These are phyloP conservation scores for Lanistes nyassanus DNA, from an alignment of 1,140 invertebrate genomes.

Conservation along the genomic window DNA sequence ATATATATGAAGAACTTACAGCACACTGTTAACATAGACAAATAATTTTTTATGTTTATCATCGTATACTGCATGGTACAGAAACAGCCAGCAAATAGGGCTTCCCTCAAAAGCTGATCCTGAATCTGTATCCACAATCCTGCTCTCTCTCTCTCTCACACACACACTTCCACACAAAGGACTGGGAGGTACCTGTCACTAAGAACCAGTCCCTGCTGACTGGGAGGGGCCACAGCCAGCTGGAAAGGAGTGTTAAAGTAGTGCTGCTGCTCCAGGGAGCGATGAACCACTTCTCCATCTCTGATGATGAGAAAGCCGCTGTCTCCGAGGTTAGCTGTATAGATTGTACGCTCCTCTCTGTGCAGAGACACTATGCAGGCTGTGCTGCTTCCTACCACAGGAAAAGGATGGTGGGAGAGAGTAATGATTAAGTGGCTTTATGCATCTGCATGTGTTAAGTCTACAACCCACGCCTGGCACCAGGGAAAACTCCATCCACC, in stretches of 20 bases:
- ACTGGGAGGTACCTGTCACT: constrained; percentile 80
- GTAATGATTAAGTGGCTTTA: no score
- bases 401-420: constrained; percentile 20
- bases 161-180: background rate
- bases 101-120: no score
- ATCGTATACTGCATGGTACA: no score
- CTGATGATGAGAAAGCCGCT: constrained; percentile 95
- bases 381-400: constrained; percentile 87
- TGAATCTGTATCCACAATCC: background rate
- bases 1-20: no score
- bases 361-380: constrained; percentile 95
- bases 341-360: constrained; percentile 86
- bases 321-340: constrained; percentile 98
- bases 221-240: constrained; percentile 90
- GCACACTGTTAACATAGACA: no score
- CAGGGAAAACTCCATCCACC: no score
- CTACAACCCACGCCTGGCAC: no score
- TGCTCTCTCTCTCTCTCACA: background rate
- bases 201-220: constrained; percentile 83
- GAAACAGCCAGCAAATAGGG: no score
- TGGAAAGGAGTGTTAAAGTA: constrained; percentile 99
- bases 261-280: constrained; percentile 95
- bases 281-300: constrained; percentile 83
- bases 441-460: background rate
- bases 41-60: no score